Evolutionary conservation across 2,888 invertebrate genomes (phyloP).

Genomic region (Synanthedon myopaeformis): DNA sequence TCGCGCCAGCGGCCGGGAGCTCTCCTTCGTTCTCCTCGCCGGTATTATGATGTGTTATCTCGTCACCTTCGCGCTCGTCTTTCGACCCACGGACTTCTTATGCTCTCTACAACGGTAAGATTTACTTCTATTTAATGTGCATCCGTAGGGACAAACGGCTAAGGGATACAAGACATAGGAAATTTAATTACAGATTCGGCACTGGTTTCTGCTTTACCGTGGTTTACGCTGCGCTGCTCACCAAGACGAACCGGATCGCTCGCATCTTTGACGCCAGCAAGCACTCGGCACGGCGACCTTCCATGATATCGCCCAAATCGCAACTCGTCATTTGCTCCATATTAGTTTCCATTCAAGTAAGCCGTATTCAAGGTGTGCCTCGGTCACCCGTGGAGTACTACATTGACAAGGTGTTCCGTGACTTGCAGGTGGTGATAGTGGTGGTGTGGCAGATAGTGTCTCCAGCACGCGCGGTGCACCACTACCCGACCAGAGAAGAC

Average conservation of each 20-base stretch:
- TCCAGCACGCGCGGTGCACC: slow-evolving; percentile 91
- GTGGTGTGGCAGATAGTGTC: slow-evolving; percentile 90
- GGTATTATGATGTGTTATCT: slow-evolving; percentile 92
- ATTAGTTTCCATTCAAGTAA: slow-evolving; percentile 88
- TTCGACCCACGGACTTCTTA: slow-evolving; percentile 86
- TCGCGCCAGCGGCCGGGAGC: slow-evolving; percentile 90
- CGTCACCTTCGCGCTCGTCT: slow-evolving; percentile 90
- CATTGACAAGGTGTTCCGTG: not conserved
- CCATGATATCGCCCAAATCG: slow-evolving; percentile 91
- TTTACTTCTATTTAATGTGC: too few relatives aligned
- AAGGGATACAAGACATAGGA: too few relatives aligned
- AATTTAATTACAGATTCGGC: slow-evolving; percentile 71
- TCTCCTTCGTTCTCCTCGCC: slow-evolving; percentile 89
- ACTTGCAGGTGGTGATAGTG: slow-evolving; percentile 78
- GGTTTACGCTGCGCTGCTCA: slow-evolving; percentile 95
- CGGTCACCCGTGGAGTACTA: not conserved
- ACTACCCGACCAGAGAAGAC: slow-evolving; percentile 88
- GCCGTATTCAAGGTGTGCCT: not conserved
- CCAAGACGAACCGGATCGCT: slow-evolving; percentile 97
- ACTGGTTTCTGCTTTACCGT: slow-evolving; percentile 96
- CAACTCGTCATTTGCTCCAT: slow-evolving; percentile 90
- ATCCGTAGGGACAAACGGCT: too few relatives aligned
- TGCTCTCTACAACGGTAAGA: slow-evolving; percentile 87
- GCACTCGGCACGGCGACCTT: slow-evolving; percentile 90
- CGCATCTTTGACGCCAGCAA: slow-evolving; percentile 96